These are phyloP conservation scores for Smithornis capensis DNA, from an alignment of 2,113 vertebrate genomes.

Conservation along the genomic window DNA sequence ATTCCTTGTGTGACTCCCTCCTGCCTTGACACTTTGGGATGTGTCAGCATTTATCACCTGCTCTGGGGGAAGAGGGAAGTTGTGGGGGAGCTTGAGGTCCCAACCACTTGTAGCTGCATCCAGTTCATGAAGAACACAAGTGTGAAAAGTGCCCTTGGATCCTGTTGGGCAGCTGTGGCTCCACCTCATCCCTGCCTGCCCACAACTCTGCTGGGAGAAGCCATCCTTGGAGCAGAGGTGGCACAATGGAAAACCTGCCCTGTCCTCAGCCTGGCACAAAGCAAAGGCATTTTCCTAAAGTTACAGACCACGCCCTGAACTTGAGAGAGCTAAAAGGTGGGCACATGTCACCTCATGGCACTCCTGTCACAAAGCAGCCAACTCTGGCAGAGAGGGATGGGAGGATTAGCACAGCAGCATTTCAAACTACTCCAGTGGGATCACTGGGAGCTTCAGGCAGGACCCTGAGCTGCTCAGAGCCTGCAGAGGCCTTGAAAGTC, in stretches of 20 bases:
- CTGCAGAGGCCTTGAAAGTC: neutral
- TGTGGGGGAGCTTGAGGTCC: neutral
- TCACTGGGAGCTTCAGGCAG: neutral
- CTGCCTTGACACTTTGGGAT: neutral
- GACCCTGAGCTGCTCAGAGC: neutral
- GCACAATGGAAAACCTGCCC: neutral
- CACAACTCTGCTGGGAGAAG: neutral
- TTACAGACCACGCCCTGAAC: neutral
- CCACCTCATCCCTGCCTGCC: neutral
- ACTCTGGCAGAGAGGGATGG: neutral
- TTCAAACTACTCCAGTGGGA: neutral
- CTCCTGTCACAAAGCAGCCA: neutral
- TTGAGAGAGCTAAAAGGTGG: neutral
- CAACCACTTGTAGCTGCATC: neutral
- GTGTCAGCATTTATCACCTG: neutral
- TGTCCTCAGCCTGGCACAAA: neutral
- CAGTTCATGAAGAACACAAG: neutral
- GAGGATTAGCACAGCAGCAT: neutral
- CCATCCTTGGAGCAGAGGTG: neutral
- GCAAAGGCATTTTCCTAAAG: neutral
- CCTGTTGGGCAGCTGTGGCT: neutral
- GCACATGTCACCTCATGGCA: accelerated
- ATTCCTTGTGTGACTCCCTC: neutral
- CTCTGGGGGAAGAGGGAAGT: neutral
- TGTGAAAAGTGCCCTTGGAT: neutral